Evolutionary conservation across 2,113 vertebrate species (phyloP), one percentile per base, ranked within the genome.

Genomic region (Megaceryle maxima): DNA sequence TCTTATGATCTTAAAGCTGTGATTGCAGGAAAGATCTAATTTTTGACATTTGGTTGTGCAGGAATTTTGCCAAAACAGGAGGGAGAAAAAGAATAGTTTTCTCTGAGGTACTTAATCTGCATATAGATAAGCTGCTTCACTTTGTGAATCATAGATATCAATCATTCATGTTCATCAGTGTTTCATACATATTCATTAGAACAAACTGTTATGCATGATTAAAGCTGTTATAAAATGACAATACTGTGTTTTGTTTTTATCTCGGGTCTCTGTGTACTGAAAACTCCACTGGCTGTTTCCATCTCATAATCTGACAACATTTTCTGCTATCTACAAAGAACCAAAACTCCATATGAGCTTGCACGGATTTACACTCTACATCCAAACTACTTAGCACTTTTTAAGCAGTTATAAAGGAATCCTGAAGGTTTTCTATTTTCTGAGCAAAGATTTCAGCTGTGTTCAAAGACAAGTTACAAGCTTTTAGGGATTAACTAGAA

Each of bases 111-210:
- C n/a, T 83, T 94, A 93, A 97, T 96, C 89, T 96, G 81, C 84
- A 94, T 95, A 89, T 91, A 96, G 51, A 96, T 94, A 88, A 94
- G 82, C 37, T 95, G 91, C 82, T 69, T 50, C 94, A 83, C 62
- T 96, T 91, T 95, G 64, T 41, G 6, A 96, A 90, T 75, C 77
- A 76, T n/a, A 94, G 73, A 87, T 96, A 94, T 94, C 86, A 95
- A 88, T 93, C 85, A 92, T 92, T 89, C 77, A 80, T 96, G 93
- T 89, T 96, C 93, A 96, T 97, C 93, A 92, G 90, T 56, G 25
- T 92, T 60, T 96, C 59, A 96, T 92, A 68, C 83, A 95, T 97
- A 96, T 96, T 96, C 96, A 92, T 94, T 78, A 85, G 79, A 62
- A 90, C 63, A 82, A 89, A 87, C 59, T 81, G 48, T 16, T 94